Base-by-base conservation (phyloP, 2,888 invertebrate genomes). In the Rhaphigaster nebulosa region DNA sequence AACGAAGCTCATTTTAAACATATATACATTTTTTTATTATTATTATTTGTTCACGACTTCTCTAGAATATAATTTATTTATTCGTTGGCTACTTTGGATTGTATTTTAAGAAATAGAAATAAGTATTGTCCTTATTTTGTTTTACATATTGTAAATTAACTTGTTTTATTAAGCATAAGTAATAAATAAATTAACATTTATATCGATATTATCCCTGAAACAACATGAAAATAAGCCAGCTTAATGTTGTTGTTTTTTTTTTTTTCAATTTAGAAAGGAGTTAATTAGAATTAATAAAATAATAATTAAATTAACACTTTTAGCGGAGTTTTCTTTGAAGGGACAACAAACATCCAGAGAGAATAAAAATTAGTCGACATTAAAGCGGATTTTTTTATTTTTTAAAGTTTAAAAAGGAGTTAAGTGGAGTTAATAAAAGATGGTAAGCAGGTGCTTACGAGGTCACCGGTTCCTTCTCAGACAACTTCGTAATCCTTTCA, bases 361-460 rank as follows among this genome's bases (percentile, higher is more conserved):
- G 70, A 38, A 65, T 34, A 29, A 65, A 34, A 65, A 76, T 76
- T 76, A 76, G 70, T 70, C 38, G 20, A 23, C 34, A 38, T 20
- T 76, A 65, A 76, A 76, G 34, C 4, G 20, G 38, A 18, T 8
- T 76, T 76, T 76, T 76, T 76, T 60, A 29, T 60, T n/a, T 34
- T 65, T 65, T 29, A 0, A 38, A 76, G 38, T 34, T 76, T 84
- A 84, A 45, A 45, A 50, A 84, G n/a, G 45, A 45, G 41, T 26
- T 80, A n/a, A 84, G 45, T 41, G 26, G n/a, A 84, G 84, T 84
- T 84, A 84, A 84, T 84, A 84, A 84, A 50, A n/a, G 45, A 45
- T 50, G 84, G 45, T 45, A 84, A 50, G 45, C 34, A 38, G 70
- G 20, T 76, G 70, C 70, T 41, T 45, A 45, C 45, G 10, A 45